phyloP scores from a whole-genome alignment of 2,113 vertebrate species.

The Pollachius pollachius region DNA sequence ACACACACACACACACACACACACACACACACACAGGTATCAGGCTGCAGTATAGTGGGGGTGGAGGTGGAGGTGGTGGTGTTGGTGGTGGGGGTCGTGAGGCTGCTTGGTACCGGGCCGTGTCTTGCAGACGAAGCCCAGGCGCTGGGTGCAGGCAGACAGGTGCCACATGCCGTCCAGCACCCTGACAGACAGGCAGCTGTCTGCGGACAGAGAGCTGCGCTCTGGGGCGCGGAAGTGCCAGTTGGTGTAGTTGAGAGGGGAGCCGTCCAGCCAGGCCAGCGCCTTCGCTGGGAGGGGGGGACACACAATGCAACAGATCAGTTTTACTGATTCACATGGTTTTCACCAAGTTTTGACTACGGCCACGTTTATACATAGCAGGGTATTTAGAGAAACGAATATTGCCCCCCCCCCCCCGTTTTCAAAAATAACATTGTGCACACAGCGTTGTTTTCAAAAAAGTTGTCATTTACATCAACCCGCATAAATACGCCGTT shows the following conservation, averaged over 20 bases:
- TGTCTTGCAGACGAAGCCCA: conserved; percentile 88
- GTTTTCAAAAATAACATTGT: no score
- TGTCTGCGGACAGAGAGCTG: conserved; percentile 62
- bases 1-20: neutral
- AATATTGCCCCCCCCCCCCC: no score
- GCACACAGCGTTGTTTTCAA: no score
- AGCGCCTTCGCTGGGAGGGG: conserved; percentile 74
- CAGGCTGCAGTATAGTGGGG: no score
- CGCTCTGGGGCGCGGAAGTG: conserved; percentile 73
- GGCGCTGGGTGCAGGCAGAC: conserved; percentile 74
- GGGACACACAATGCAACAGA: neutral
- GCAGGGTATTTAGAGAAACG: no score
- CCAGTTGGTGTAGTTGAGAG: conserved; percentile 85
- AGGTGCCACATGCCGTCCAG: conserved; percentile 81
- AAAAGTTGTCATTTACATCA: no score
- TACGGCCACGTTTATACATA: no score
- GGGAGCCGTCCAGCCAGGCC: conserved; percentile 82
- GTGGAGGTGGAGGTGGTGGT: no score
- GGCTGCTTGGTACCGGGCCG: conserved; percentile 67
- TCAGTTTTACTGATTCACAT: neutral
- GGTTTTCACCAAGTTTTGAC: no score
- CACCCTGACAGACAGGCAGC: conserved; percentile 77
- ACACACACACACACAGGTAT: no score
- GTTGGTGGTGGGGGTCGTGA: no score
- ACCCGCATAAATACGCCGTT: no score